Conservation (phyloP, 2,888 invertebrate species). For the Ophonus ardosiacus region DNA sequence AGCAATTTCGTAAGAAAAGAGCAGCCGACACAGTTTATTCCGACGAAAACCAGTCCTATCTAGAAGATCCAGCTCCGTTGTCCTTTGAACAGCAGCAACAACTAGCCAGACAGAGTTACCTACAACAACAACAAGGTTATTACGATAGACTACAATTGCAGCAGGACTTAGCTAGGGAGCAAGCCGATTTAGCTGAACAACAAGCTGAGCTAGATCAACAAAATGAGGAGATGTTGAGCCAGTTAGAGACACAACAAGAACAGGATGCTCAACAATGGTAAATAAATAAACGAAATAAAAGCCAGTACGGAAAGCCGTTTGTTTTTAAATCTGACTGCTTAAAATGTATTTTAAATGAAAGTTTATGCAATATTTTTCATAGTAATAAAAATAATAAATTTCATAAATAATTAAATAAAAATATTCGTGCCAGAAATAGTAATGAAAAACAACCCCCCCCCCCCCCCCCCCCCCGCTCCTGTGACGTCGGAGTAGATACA, state of each 20-base stretch:
- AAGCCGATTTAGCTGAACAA: slow-evolving; percentile 8
- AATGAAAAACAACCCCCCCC: no score
- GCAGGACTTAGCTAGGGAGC: slow-evolving; percentile 11
- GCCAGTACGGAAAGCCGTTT: no score
- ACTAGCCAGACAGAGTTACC: neutral
- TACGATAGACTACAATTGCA: neutral
- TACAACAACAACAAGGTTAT: slow-evolving; percentile 17
- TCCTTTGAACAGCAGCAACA: slow-evolving; percentile 12
- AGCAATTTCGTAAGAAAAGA: slow-evolving; percentile 13
- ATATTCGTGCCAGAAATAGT: no score
- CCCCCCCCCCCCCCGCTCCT: no score
- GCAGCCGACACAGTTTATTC: slow-evolving; percentile 3
- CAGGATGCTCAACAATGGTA: slow-evolving; percentile 31
- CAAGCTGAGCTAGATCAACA: slow-evolving; percentile 10
- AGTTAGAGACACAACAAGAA: slow-evolving; percentile 33
- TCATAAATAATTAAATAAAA: no score
- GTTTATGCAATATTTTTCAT: no score
- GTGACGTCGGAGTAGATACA: no score
- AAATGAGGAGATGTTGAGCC: slow-evolving; percentile 44
- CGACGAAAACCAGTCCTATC: neutral
- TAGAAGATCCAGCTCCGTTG: slow-evolving; percentile 14
- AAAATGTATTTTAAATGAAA: no score
- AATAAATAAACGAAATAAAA: neutral
- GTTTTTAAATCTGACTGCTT: no score
- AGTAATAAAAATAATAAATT: no score